Evolutionary conservation across 1,140 invertebrate genomes (phyloP).

Genomic region (Sycophila sp.): DNA sequence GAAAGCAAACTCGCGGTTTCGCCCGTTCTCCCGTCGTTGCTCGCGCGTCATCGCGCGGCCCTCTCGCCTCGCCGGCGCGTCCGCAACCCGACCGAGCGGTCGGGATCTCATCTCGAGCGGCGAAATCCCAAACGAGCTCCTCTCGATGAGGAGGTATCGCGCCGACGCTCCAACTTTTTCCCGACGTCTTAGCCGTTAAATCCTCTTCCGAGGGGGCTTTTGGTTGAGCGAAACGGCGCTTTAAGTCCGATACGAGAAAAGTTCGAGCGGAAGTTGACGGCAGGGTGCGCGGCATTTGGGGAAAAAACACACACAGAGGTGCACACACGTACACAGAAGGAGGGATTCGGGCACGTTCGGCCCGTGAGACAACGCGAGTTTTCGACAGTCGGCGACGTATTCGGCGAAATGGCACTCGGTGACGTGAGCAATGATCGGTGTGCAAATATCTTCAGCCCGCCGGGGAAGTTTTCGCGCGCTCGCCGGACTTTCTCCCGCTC

Average conservation of each 20-base stretch:
- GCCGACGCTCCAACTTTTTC: conserved; percentile 11
- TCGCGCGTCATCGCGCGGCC: background rate
- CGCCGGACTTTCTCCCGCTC: no score
- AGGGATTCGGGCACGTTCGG: conserved; percentile 19
- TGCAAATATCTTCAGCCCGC: background rate
- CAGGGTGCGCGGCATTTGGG: background rate
- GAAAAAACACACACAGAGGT: background rate
- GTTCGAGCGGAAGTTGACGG: conserved; percentile 33
- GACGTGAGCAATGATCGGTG: conserved; percentile 7
- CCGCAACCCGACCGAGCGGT: no score
- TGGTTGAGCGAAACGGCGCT: conserved; percentile 29
- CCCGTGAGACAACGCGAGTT: conserved; percentile 31
- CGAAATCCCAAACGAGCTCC: conserved; percentile 24
- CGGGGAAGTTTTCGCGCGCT: no score
- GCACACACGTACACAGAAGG: background rate
- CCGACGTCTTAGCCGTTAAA: conserved; percentile 28
- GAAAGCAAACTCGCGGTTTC: background rate
- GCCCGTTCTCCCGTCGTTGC: background rate
- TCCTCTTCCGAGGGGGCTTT: conserved; percentile 35
- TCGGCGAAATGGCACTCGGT: conserved; percentile 18
- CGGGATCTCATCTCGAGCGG: conserved; percentile 9
- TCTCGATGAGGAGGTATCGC: conserved; percentile 11
- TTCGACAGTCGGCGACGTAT: conserved; percentile 37
- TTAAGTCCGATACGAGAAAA: conserved; percentile 37
- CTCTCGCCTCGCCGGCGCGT: background rate